These are phyloP conservation scores for Hyles euphorbiae DNA, from an alignment of 1,140 invertebrate genomes.

Conservation along the genomic window DNA sequence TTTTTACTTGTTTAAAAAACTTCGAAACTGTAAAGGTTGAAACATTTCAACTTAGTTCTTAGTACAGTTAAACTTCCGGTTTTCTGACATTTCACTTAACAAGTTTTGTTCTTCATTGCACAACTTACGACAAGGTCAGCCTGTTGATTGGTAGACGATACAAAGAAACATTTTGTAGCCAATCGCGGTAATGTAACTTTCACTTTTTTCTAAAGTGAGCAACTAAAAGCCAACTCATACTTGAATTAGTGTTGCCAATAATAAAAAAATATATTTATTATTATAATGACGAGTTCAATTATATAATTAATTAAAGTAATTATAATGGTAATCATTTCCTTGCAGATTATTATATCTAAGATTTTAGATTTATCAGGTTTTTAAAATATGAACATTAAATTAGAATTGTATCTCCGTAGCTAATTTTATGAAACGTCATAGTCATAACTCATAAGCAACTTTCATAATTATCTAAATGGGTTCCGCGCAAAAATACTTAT, in stretches of 20 bases:
- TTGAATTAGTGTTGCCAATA: conserved; percentile 6
- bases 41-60: conserved; percentile 25
- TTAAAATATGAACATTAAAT: too few species aligned
- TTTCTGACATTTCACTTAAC: conserved; percentile 24
- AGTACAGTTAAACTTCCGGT: conserved; percentile 25
- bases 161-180: background rate
- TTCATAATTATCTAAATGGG: too few species aligned
- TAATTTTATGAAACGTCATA: too few species aligned
- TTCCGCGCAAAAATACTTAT: too few species aligned
- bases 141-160: conserved; percentile 18
- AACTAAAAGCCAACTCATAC: conserved; percentile 5
- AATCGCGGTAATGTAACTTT: conserved; percentile 19
- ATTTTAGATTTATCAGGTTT: too few species aligned
- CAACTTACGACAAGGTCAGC: conserved; percentile 13
- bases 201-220: conserved; percentile 14
- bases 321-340: too few species aligned
- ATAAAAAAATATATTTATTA: too few species aligned
- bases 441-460: too few species aligned
- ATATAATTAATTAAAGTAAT: too few species aligned
- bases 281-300: too few species aligned
- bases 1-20: conserved; percentile 17
- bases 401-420: too few species aligned
- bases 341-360: too few species aligned
- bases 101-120: conserved; percentile 12
- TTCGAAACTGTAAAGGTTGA: conserved; percentile 23